Percentiles rank a stretch among this genome's conserved stretches.
These are phyloP conservation scores for Sphinx pinastri DNA, from an alignment of 2,888 invertebrate species.

Conservation along the genomic window DNA sequence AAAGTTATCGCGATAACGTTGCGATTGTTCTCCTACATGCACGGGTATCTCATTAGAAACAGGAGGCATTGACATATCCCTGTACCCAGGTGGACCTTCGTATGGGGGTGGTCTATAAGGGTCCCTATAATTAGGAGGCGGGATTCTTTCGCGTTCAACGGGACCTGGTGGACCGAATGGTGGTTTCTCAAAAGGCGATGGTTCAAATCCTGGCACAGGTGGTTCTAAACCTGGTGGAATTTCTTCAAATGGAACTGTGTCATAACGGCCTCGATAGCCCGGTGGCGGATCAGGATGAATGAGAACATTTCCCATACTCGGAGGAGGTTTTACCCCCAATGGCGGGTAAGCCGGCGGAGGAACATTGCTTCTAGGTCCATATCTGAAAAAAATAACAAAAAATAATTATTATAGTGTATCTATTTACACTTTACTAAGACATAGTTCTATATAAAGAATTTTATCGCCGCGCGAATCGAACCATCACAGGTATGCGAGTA, in stretches of 20 bases:
- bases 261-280: conserved; percentile 74
- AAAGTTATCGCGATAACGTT: conserved; percentile 71
- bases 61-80: conserved; percentile 61
- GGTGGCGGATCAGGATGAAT: conserved; percentile 62
- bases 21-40: conserved; percentile 65
- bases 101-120: conserved; percentile 66
- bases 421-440: background rate
- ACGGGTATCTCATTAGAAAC: conserved; percentile 70
- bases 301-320: conserved; percentile 59
- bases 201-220: conserved; percentile 85
- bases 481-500: conserved; percentile 35
- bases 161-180: conserved; percentile 64
- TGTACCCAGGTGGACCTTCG: conserved; percentile 63
- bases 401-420: background rate
- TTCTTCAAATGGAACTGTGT: conserved; percentile 80
- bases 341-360: conserved; percentile 67
- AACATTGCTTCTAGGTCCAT: conserved; percentile 66
- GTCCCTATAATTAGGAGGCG: conserved; percentile 69
- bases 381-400: conserved; percentile 64
- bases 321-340: conserved; percentile 65
- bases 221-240: conserved; percentile 86
- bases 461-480: conserved; percentile 59
- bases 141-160: conserved; percentile 70
- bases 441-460: conserved; percentile 17
- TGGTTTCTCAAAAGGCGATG: conserved; percentile 81